These are phyloP conservation scores for Caenorhabditis doughertyi DNA, from an alignment of 2,888 invertebrate genomes.

Conservation along the genomic window DNA sequence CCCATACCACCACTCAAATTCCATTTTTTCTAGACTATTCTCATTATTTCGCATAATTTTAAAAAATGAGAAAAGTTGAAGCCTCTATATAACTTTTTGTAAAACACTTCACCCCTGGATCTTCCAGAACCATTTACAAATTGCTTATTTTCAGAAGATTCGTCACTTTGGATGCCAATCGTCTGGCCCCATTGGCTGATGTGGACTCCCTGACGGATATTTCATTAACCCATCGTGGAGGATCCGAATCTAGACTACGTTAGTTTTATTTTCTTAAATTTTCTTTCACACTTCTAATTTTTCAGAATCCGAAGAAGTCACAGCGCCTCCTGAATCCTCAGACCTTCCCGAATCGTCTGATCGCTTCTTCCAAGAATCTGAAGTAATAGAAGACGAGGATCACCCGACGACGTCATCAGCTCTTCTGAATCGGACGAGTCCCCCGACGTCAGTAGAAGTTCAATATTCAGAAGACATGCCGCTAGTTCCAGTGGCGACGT, in stretches of 20 bases:
- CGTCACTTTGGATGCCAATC: slow-evolving; percentile 57
- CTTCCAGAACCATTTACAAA: too few relatives aligned
- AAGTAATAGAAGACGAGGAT: background rate
- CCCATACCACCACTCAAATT: too few relatives aligned
- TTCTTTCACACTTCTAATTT: background rate
- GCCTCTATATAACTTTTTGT: too few relatives aligned
- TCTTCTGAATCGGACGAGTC: slow-evolving; percentile 10
- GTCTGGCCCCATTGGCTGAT: slow-evolving; percentile 61
- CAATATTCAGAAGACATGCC: slow-evolving; percentile 7
- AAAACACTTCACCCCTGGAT: too few relatives aligned
- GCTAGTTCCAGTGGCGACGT: background rate
- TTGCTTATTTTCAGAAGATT: slow-evolving; percentile 41
- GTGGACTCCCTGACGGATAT: slow-evolving; percentile 59
- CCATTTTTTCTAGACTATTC: too few relatives aligned
- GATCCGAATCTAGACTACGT: slow-evolving; percentile 52
- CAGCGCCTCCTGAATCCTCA: slow-evolving; percentile 16
- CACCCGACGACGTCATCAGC: slow-evolving; percentile 13
- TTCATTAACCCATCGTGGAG: slow-evolving; percentile 52
- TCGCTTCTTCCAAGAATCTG: slow-evolving; percentile 15
- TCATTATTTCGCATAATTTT: too few relatives aligned
- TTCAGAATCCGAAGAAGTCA: slow-evolving; percentile 50
- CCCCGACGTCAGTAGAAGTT: background rate
- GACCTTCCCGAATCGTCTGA: background rate
- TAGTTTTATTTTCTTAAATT: background rate
- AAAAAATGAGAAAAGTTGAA: too few relatives aligned